Conservation (phyloP, 2,113 vertebrate species). For the Trogon surrucura region DNA sequence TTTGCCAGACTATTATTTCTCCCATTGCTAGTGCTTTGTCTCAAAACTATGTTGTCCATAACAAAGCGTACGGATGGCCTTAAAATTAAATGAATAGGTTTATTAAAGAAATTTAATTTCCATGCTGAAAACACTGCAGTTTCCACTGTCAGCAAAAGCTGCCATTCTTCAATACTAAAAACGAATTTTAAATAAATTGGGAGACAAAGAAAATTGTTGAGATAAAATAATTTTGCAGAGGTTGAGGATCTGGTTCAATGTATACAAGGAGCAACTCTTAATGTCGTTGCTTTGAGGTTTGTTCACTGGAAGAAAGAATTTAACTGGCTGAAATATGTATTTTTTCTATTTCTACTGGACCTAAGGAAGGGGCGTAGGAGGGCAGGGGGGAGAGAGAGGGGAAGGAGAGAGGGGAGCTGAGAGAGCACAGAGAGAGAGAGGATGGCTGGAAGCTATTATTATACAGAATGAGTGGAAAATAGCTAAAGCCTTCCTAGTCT, state of each 20-base stretch:
- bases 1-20: not conserved
- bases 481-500: not conserved
- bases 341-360: not conserved
- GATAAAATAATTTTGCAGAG: not conserved
- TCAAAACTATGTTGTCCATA: not conserved
- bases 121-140: not conserved
- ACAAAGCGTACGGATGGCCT: not conserved
- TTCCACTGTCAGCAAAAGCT: not conserved
- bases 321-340: not conserved
- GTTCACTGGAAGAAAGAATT: not conserved
- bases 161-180: not conserved
- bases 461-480: not conserved
- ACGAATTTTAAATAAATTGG: not conserved
- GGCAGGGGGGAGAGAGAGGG: too few species aligned
- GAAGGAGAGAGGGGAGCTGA: too few species aligned
- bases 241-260: not conserved
- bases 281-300: not conserved
- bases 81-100: not conserved
- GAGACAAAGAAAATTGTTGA: not conserved
- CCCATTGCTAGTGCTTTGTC: not conserved
- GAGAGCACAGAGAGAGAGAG: not conserved
- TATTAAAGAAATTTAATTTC: not conserved
- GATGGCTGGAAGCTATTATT: not conserved
- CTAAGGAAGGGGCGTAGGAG: not conserved
- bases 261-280: not conserved